Evolutionary conservation across 2,113 vertebrate species (phyloP), one percentile per base, ranked within the genome.

Genomic region (Crotalus viridis): DNA sequence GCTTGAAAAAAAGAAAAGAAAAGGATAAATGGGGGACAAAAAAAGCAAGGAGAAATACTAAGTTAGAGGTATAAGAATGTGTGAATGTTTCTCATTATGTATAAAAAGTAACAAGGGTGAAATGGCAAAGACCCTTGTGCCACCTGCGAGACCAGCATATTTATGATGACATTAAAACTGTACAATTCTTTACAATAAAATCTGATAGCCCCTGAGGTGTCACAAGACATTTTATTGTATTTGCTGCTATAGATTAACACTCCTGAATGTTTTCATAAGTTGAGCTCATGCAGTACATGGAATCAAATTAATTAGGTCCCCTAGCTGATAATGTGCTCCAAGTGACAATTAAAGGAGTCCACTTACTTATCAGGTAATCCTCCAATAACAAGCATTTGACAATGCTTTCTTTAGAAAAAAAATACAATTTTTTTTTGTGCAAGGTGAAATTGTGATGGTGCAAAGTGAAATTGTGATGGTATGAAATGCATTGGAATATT

Each of bases 391-490:
- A 55, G 15, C 46, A 87, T 39, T n/a, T 26, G 48, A 92, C 24
- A 21, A 51, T 12, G 48, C 17, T 0, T 54, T 33, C 57, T 64
- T 64, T 59, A 43, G 17, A 33, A 55, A 56, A 0, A 55, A 24
- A 61, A 69, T 48, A 28, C n/a, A 74, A 28, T 17, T 55, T 28
- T 69, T 59, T 57, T 13, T 89, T 54, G 74, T 87, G 55, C 85
- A 91, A 91, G 59, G 86, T 91, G 59, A 43, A 91, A 91, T 24
- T 59, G 54, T 48, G 8, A 9, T 87, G 74, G 57, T 81, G 33
- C 87, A 92, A 89, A 88, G 88, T 92, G 74, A 39, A 88, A 92
- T 33, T 74, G n/a, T 28, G 22, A 74, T 54, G 52, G 24, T 26
- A 39, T 39, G 33, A 81, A 85, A 57, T 57, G 56, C 74, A 56